phyloP scores from a whole-genome alignment of 53 echinoderm and acorn worm genomes.

The Astropecten irregularis region DNA sequence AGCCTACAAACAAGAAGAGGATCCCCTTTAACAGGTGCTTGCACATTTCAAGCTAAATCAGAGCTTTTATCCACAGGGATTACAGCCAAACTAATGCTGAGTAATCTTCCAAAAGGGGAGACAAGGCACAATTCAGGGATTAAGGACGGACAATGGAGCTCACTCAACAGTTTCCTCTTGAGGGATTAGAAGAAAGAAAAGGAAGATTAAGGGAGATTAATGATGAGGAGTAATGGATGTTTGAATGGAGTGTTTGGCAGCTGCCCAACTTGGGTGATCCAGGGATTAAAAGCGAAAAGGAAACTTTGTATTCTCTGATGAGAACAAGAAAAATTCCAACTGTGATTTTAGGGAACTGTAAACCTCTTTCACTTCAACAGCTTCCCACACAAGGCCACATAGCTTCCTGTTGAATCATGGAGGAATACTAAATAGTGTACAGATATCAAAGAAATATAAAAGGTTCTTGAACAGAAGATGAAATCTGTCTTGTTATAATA shows the following conservation, averaged over 20 bases:
- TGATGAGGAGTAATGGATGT: not conserved
- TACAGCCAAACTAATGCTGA: not conserved
- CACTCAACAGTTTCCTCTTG: not conserved
- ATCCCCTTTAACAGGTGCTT: constrained; percentile 2
- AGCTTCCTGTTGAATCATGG: not conserved
- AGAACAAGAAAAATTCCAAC: not conserved
- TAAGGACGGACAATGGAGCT: not conserved
- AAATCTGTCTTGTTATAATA: no score
- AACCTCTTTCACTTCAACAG: no score
- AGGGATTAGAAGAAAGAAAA: constrained; percentile 36
- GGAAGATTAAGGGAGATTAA: constrained; percentile 13
- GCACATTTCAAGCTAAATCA: not conserved
- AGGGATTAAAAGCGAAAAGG: not conserved
- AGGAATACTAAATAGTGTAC: not conserved
- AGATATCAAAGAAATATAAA: not conserved
- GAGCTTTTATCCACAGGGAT: constrained; percentile 8
- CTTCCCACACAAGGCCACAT: not conserved
- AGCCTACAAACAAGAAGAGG: not conserved
- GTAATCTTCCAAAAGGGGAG: not conserved
- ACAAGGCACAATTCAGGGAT: no score
- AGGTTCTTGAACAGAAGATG: no score
- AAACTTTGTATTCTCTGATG: no score
- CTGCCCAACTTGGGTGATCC: not conserved
- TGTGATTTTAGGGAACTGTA: no score
- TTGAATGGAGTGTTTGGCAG: not conserved